phyloP scores from a whole-genome alignment of 1,140 invertebrate genomes.

The Carposina sasakii region DNA sequence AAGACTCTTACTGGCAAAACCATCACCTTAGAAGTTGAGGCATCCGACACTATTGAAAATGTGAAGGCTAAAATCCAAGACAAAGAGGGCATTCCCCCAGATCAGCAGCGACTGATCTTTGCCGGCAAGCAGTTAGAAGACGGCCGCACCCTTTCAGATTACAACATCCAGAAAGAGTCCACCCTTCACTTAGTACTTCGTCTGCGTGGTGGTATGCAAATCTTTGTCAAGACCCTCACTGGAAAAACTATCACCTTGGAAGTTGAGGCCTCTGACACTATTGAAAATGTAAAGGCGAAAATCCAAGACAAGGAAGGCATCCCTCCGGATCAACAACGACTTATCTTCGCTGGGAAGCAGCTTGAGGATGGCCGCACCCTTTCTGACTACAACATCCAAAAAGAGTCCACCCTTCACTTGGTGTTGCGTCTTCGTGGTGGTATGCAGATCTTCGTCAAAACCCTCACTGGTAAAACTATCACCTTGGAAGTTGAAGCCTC shows the following conservation, averaged over 20 bases:
- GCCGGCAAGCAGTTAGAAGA: conserved; percentile 66
- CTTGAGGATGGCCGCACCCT: conserved; percentile 38
- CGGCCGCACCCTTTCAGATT: conserved; percentile 34
- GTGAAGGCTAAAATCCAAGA: conserved; percentile 87
- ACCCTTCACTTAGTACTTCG: conserved; percentile 33
- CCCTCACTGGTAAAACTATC: conserved; percentile 66
- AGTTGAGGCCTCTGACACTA: conserved; percentile 34
- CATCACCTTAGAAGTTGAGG: conserved; percentile 79
- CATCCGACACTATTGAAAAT: conserved; percentile 77
- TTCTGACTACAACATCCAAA: conserved; percentile 37
- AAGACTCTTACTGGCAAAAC: conserved; percentile 91
- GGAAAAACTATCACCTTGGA: conserved; percentile 47
- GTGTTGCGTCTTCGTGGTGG: conserved; percentile 32
- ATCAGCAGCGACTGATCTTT: conserved; percentile 81
- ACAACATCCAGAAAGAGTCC: conserved; percentile 38
- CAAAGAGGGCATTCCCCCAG: conserved; percentile 80
- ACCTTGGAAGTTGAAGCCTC: conserved; percentile 35
- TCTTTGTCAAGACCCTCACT: conserved; percentile 36
- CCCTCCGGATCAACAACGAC: conserved; percentile 25
- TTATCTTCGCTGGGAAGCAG: conserved; percentile 35
- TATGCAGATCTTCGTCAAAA: conserved; percentile 72
- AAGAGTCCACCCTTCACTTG: conserved; percentile 32
- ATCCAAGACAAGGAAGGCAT: conserved; percentile 32
- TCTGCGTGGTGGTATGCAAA: conserved; percentile 38
- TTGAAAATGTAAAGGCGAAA: conserved; percentile 32